phyloP scores from a whole-genome alignment of 1,140 invertebrate species.

The Luehdorfia chinensis region DNA sequence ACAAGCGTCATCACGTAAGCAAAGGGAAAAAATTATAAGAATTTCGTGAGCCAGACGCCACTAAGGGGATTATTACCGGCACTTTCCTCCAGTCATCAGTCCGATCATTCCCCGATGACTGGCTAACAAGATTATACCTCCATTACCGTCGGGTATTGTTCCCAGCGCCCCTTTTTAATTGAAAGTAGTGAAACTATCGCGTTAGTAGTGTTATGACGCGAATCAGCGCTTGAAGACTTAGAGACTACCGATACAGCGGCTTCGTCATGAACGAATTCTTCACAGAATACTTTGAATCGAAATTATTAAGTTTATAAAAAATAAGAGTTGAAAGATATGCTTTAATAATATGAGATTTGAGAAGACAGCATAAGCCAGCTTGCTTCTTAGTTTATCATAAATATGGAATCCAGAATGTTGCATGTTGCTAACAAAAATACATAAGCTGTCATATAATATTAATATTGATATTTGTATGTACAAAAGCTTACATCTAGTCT shows the following conservation, averaged over 20 bases:
- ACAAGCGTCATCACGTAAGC: conserved; percentile 2
- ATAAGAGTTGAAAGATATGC: too few relatives aligned
- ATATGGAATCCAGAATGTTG: too few relatives aligned
- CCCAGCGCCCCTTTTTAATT: conserved; percentile 36
- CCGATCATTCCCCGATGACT: conserved; percentile 49
- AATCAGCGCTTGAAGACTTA: conserved; percentile 26
- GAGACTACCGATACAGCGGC: too few relatives aligned
- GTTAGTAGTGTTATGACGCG: conserved; percentile 17
- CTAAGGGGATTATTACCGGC: conserved; percentile 43
- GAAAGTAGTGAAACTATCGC: conserved; percentile 47
- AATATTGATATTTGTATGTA: too few relatives aligned
- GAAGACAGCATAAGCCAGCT: too few relatives aligned
- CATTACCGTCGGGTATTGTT: conserved; percentile 35
- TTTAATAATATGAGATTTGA: too few relatives aligned
- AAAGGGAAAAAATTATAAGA: neutral
- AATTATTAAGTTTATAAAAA: too few relatives aligned
- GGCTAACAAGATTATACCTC: conserved; percentile 45
- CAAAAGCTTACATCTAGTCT: too few relatives aligned
- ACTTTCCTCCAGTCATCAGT: conserved; percentile 47
- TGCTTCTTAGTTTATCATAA: too few relatives aligned
- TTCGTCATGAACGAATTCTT: conserved; percentile 2
- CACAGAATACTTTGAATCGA: neutral
- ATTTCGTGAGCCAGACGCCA: conserved; percentile 19
- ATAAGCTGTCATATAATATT: too few relatives aligned
- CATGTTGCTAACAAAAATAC: too few relatives aligned